Conservation (phyloP, 2,888 invertebrate species). For the Andrena praecox region DNA sequence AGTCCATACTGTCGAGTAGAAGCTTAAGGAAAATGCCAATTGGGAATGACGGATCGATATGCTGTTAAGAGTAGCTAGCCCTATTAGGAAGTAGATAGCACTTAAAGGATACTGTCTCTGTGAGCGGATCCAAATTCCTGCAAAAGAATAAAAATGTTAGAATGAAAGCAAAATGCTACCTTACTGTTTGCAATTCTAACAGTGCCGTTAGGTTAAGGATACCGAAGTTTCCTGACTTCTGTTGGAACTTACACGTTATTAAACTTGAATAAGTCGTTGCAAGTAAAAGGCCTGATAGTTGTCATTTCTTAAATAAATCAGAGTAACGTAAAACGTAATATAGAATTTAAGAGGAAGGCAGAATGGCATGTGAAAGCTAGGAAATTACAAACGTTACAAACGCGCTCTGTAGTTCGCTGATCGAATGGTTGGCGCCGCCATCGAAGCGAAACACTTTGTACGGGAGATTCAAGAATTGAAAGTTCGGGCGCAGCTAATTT, state of each 20-base stretch:
- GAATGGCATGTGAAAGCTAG: too few relatives aligned
- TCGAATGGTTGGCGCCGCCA: too few relatives aligned
- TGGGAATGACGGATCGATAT: neutral
- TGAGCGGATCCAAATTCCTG: conserved; percentile 98
- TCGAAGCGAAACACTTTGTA: too few relatives aligned
- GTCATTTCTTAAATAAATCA: conserved; percentile 87
- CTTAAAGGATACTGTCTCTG: conserved; percentile 92
- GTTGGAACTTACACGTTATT: conserved; percentile 91
- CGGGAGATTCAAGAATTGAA: too few relatives aligned
- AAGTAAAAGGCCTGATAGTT: conserved; percentile 95
- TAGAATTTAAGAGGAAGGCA: neutral
- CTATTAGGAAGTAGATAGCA: neutral
- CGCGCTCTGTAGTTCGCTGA: too few relatives aligned
- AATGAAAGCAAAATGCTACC: neutral
- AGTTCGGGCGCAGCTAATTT: conserved; percentile 15
- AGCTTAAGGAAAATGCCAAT: conserved; percentile 54
- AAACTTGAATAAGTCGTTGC: conserved; percentile 97
- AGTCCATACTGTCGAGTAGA: conserved; percentile 89
- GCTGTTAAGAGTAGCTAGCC: neutral
- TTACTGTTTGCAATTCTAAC: neutral
- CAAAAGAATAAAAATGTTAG: conserved; percentile 78
- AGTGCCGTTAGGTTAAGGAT: conserved; percentile 43
- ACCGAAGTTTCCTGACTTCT: neutral
- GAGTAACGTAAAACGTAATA: too few relatives aligned
- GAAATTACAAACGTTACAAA: too few relatives aligned